Conservation (phyloP, 2,797 vertebrate species). For the Sebastes taczanowskii region DNA sequence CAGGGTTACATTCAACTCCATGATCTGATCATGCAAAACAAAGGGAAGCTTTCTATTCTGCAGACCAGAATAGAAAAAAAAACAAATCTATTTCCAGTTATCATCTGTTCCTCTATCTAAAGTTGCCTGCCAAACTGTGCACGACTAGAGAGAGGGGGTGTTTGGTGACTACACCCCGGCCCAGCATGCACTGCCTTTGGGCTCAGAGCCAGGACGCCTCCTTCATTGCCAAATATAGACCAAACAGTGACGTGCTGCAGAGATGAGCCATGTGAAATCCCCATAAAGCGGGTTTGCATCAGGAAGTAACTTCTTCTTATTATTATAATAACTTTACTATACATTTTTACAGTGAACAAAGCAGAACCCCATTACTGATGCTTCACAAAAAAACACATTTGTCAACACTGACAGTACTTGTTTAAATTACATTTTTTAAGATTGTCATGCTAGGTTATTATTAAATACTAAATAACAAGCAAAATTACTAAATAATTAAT, state of each 20-base stretch:
- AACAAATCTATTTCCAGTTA: constrained; percentile 10
- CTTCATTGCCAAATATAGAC: constrained; percentile 82
- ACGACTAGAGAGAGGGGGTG: constrained; percentile 25
- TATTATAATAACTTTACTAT: constrained; percentile 38
- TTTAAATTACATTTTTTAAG: background rate
- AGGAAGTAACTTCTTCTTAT: constrained; percentile 60
- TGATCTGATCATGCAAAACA: background rate
- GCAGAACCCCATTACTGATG: background rate
- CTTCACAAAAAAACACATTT: background rate
- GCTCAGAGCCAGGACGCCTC: constrained; percentile 72
- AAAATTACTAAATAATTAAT: background rate
- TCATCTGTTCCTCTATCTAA: constrained; percentile 32
- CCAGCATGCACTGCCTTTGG: constrained; percentile 69
- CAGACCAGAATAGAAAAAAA: background rate
- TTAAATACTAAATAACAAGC: background rate
- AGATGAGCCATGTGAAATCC: constrained; percentile 81
- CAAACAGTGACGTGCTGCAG: constrained; percentile 75
- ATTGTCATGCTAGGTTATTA: background rate
- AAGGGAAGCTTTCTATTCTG: background rate
- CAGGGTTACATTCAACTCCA: background rate
- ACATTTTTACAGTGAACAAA: background rate
- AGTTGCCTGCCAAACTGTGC: constrained; percentile 42
- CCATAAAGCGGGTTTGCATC: constrained; percentile 70
- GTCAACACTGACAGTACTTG: background rate
- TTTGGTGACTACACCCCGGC: constrained; percentile 71